Percentiles rank a stretch among this genome's conserved stretches.
These are phyloP conservation scores for Machimus atricapillus DNA, from an alignment of 2,888 invertebrate species.

Conservation along the genomic window DNA sequence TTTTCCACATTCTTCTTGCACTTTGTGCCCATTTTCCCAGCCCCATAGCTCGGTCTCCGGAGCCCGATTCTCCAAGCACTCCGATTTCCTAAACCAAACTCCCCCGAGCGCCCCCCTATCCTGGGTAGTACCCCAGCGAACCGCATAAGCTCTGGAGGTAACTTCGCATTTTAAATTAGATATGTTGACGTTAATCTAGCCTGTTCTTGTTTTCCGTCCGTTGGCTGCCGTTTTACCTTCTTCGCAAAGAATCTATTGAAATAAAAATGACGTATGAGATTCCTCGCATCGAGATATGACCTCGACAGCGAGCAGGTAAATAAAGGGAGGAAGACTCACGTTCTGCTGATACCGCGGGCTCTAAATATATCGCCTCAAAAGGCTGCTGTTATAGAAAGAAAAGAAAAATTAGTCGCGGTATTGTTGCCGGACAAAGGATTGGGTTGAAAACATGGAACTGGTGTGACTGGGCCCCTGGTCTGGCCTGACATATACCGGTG, in stretches of 20 bases:
- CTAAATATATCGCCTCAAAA: not conserved
- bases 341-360: not conserved
- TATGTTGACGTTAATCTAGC: constrained; percentile 31
- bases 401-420: not conserved
- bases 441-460: not conserved
- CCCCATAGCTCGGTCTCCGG: not conserved
- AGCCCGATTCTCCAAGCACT: not conserved
- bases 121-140: not conserved
- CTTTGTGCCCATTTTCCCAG: not conserved
- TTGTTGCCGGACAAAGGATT: not conserved
- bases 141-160: not conserved
- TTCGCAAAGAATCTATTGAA: not conserved
- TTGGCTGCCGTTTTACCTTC: not conserved
- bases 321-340: not conserved
- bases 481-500: not conserved
- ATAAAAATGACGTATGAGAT: constrained; percentile 27
- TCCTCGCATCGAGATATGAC: not conserved
- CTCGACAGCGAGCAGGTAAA: not conserved
- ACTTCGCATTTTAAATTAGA: constrained; percentile 26
- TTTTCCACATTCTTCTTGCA: constrained; percentile 29
- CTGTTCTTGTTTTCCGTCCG: constrained; percentile 3
- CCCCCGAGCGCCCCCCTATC: not conserved
- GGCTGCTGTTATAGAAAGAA: not conserved
- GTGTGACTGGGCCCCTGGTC: not conserved
- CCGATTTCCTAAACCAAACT: not conserved